These are phyloP conservation scores for Picathartes gymnocephalus DNA, from an alignment of 2,113 vertebrate species.

Conservation along the genomic window DNA sequence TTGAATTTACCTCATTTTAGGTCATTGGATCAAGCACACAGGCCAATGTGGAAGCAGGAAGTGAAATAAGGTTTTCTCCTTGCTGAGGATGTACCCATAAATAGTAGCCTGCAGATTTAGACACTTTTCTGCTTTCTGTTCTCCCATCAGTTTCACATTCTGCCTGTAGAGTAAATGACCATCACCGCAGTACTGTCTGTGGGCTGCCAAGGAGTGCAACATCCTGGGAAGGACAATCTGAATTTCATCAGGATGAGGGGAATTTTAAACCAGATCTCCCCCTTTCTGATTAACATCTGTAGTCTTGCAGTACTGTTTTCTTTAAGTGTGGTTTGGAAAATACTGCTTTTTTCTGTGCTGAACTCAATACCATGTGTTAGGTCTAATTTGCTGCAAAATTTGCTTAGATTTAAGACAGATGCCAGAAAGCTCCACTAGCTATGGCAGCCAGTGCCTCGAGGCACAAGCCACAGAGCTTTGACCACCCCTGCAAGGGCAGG, in stretches of 20 bases:
- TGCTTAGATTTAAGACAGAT: neutral
- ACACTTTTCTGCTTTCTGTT: neutral
- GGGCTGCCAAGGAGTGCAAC: neutral
- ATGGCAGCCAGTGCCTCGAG: neutral
- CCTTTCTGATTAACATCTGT: neutral
- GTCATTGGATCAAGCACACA: neutral
- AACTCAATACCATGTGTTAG: neutral
- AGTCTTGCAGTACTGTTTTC: neutral
- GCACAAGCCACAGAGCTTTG: neutral
- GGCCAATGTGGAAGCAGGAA: neutral
- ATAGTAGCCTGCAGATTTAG: neutral
- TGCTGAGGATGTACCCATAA: neutral
- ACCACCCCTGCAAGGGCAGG: neutral
- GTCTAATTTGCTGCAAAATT: neutral
- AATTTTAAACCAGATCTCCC: neutral
- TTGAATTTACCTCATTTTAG: neutral
- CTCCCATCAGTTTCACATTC: neutral
- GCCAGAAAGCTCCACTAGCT: neutral
- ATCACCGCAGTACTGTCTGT: neutral
- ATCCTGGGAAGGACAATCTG: neutral
- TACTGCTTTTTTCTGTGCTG: neutral
- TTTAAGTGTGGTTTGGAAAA: neutral
- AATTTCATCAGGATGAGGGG: neutral
- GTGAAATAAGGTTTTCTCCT: neutral
- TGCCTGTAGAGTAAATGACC: neutral